Conservation (phyloP, 2,797 vertebrate genomes). For the Danio tinwini region DNA sequence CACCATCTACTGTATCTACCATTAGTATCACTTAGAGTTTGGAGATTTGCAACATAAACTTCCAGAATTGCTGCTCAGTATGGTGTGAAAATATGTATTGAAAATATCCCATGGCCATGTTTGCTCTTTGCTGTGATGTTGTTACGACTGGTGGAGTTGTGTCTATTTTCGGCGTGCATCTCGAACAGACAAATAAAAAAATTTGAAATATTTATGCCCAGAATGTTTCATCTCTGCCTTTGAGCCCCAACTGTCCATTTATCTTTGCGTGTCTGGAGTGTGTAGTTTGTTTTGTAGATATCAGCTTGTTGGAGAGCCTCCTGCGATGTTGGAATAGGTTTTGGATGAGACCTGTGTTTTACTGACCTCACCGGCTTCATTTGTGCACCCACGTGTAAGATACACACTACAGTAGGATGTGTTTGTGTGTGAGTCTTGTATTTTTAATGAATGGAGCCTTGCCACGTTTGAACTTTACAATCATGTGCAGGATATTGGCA, state of each 20-base stretch:
- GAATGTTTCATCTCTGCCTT: conserved; percentile 31
- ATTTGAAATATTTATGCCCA: conserved; percentile 27
- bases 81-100: neutral
- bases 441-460: conserved; percentile 64
- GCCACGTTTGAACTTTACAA: conserved; percentile 65
- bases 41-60: neutral
- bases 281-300: conserved; percentile 43
- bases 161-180: conserved; percentile 36
- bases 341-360: conserved; percentile 20
- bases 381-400: conserved; percentile 56
- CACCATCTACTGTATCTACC: neutral
- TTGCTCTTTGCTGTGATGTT: conserved; percentile 39
- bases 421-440: conserved; percentile 53
- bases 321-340: conserved; percentile 39
- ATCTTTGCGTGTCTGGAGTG: conserved; percentile 27
- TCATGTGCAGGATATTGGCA: conserved; percentile 43
- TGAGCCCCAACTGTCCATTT: conserved; percentile 36
- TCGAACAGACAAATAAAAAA: conserved; percentile 52
- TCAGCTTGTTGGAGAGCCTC: conserved; percentile 55
- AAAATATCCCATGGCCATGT: conserved; percentile 23
- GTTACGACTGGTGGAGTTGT: conserved; percentile 43
- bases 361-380: conserved; percentile 36
- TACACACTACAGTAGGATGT: conserved; percentile 57
- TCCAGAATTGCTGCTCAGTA: conserved; percentile 12
- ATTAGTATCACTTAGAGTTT: conserved; percentile 3